Base-by-base conservation (phyloP, 2,113 vertebrate species). In the Bujurquina vittata region DNA sequence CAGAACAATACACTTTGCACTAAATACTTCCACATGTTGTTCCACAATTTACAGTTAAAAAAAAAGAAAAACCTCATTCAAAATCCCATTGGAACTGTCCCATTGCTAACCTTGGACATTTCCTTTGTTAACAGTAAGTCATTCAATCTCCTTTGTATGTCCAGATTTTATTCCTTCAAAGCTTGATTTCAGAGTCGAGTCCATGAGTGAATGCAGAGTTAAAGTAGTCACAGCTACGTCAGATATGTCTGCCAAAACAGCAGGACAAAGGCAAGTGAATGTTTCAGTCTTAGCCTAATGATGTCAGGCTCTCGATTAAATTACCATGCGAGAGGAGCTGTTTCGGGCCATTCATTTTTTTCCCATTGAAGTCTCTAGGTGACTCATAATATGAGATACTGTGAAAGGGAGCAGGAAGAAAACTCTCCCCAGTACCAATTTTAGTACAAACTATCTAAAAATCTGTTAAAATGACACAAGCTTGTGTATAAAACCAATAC, bases 1-100 rank as follows among this genome's bases (percentile, higher is more conserved):
- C 62, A 65, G 10, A 37, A 43, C 62, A 65, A 65, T 65, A 65
- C 37, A 17, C 62, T 65, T 65, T 26, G n/a, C 37, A 17, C 14
- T 43, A 37, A 65, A 65, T 37, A 65, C 37, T 65, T 65, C 62
- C 62, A 67, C 63, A 46, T 67, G 46, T 67, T 67, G 40, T 67
- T 67, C 40, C 26, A 49, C 40, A 67, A 52, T 1, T 46, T 46
- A 37, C 35, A 37, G 33, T 37, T 10, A 37, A 37, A 37, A 37
- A 37, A 37, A 12, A 43, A 67, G 26, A 22, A 26, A 67, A 67
- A 46, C 2, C 37, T 26, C 37, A 49, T 15, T 46, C 43, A 46
- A 46, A 15, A 14, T 46, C 43, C 12, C 12, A 46, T 7, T 46
- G 22, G 17, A 18, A 2, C 26, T 46, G 40, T 46, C 22, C 37